phyloP scores from a whole-genome alignment of 2,888 invertebrate species.

The Trypoxylon attenuatum region DNA sequence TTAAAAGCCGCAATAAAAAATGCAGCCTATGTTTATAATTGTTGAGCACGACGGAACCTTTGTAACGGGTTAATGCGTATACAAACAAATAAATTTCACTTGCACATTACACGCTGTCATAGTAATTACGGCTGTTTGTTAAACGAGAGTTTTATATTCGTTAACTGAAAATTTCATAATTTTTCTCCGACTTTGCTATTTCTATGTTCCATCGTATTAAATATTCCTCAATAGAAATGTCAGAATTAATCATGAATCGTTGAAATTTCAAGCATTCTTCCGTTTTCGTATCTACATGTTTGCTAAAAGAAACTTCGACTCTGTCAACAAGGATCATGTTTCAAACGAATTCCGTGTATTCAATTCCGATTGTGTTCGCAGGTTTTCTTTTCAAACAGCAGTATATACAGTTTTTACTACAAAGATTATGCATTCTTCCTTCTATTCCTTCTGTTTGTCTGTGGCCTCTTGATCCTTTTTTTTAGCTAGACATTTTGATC shows the following conservation, averaged over 20 bases:
- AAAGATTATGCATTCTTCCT: background rate
- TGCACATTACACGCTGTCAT: background rate
- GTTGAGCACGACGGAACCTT: background rate
- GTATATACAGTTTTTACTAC: too few species aligned
- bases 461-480: background rate
- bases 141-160: background rate
- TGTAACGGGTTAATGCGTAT: background rate
- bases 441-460: too few species aligned
- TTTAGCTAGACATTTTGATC: background rate
- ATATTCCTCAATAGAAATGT: slow-evolving; percentile 57
- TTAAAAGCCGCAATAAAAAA: too few species aligned
- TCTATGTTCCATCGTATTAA: slow-evolving; percentile 38
- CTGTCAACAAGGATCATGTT: too few species aligned
- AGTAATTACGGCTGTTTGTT: background rate
- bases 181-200: slow-evolving; percentile 12
- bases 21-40: too few species aligned
- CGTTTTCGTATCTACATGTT: too few species aligned
- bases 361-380: too few species aligned
- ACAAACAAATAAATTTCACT: background rate
- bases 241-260: too few species aligned
- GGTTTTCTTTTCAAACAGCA: too few species aligned
- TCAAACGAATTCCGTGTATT: too few species aligned
- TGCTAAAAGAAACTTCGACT: too few species aligned
- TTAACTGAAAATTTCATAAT: slow-evolving; percentile 3
- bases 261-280: too few species aligned